phyloP scores from a whole-genome alignment of 2,888 invertebrate species.

The Tachina fera region DNA sequence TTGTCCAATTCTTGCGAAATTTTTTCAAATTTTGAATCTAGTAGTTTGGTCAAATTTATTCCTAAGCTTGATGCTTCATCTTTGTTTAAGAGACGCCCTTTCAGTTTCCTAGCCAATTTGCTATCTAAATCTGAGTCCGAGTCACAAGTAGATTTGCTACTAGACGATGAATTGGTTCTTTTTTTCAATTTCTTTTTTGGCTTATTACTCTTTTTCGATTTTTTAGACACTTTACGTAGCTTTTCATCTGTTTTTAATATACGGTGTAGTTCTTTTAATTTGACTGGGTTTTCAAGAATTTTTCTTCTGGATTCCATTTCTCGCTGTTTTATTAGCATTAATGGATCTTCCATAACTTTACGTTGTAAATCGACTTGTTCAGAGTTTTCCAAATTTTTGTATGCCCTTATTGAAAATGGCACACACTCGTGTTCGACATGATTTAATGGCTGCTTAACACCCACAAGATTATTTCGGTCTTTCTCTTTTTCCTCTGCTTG shows the following conservation, averaged over 20 bases:
- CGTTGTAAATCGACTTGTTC: slow-evolving; percentile 93
- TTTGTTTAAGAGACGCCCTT: slow-evolving; percentile 81
- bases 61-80: slow-evolving; percentile 76
- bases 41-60: slow-evolving; percentile 79
- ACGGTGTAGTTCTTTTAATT: slow-evolving; percentile 92
- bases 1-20: slow-evolving; percentile 82
- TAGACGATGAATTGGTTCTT: slow-evolving; percentile 76
- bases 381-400: slow-evolving; percentile 83
- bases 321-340: slow-evolving; percentile 93
- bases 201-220: slow-evolving; percentile 74
- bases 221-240: slow-evolving; percentile 75
- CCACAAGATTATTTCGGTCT: slow-evolving; percentile 76
- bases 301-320: slow-evolving; percentile 94
- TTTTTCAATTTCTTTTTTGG: slow-evolving; percentile 77
- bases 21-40: slow-evolving; percentile 82
- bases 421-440: slow-evolving; percentile 90
- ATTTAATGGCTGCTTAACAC: slow-evolving; percentile 84
- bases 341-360: slow-evolving; percentile 96
- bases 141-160: slow-evolving; percentile 75
- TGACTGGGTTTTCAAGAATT: slow-evolving; percentile 95
- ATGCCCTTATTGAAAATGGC: slow-evolving; percentile 87
- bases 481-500: slow-evolving; percentile 85
- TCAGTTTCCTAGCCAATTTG: slow-evolving; percentile 87
- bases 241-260: slow-evolving; percentile 87
- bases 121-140: slow-evolving; percentile 85